These are phyloP conservation scores for Mizuhopecten yessoensis DNA, from an alignment of 1,140 invertebrate species.

Conservation along the genomic window DNA sequence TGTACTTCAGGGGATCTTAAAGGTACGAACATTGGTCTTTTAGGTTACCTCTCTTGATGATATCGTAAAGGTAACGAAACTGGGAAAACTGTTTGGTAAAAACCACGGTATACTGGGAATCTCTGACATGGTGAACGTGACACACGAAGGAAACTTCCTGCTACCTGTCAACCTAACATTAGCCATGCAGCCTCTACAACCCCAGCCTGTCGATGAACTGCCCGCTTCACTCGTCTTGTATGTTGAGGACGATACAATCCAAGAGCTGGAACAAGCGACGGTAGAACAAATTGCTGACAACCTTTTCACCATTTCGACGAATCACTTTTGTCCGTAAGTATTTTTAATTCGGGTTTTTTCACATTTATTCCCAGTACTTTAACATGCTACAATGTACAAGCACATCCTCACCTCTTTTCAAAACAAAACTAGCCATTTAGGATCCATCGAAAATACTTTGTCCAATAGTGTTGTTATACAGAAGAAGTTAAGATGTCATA, in stretches of 20 bases:
- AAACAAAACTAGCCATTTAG: no score
- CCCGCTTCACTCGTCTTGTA: not conserved
- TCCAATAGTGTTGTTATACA: no score
- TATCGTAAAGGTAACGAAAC: not conserved
- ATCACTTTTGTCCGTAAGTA: not conserved
- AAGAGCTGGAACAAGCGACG: not conserved
- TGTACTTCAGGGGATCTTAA: no score
- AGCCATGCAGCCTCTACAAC: not conserved
- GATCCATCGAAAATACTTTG: no score
- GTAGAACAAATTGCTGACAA: not conserved
- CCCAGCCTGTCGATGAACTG: not conserved
- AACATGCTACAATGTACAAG: no score
- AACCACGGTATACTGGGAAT: not conserved
- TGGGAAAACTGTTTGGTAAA: not conserved
- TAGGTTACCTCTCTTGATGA: not conserved
- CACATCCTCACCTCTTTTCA: no score
- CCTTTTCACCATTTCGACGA: not conserved
- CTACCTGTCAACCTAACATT: not conserved
- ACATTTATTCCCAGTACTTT: no score
- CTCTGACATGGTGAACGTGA: not conserved
- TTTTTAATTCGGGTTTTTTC: no score
- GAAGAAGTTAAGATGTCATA: no score
- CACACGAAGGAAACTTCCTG: not conserved
- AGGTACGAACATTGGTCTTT: no score
- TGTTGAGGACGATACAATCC: not conserved